Conservation (phyloP, 2,888 invertebrate species). For the Corythucha ciliata region DNA sequence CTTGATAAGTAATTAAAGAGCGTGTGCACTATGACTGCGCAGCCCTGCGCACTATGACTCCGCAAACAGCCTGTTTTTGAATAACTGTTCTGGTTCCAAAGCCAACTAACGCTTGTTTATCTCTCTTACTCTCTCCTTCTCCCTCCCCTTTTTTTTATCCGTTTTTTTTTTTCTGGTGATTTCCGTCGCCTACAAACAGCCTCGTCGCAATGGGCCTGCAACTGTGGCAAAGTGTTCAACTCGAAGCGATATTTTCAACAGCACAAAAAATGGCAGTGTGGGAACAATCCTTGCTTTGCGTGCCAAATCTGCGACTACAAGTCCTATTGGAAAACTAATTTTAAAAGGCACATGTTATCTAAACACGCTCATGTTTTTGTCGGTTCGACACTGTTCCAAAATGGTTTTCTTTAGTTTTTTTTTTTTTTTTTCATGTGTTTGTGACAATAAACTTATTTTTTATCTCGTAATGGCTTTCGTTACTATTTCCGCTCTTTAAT, state of each 20-base stretch:
- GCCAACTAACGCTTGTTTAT: too few relatives aligned
- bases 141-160: not conserved
- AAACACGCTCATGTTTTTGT: too few relatives aligned
- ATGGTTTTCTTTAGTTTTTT: not conserved
- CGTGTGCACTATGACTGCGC: too few relatives aligned
- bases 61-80: too few relatives aligned
- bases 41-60: not conserved
- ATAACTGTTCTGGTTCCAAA: too few relatives aligned
- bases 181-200: not conserved
- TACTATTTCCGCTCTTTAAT: not conserved
- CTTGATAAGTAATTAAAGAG: too few relatives aligned
- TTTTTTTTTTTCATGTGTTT: not conserved
- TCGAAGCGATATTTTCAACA: slow-evolving; percentile 15
- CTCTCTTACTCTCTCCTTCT: too few relatives aligned
- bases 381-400: too few relatives aligned
- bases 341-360: slow-evolving; percentile 16
- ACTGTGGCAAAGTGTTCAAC: slow-evolving; percentile 25
- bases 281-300: slow-evolving; percentile 22
- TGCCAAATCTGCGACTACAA: slow-evolving; percentile 25
- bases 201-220: slow-evolving; percentile 3
- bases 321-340: slow-evolving; percentile 25
- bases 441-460: not conserved
- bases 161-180: not conserved
- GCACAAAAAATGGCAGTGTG: slow-evolving; percentile 22
- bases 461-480: not conserved